Conservation (phyloP, 2,888 invertebrate genomes). For the Cremastobaeus sp. region DNA sequence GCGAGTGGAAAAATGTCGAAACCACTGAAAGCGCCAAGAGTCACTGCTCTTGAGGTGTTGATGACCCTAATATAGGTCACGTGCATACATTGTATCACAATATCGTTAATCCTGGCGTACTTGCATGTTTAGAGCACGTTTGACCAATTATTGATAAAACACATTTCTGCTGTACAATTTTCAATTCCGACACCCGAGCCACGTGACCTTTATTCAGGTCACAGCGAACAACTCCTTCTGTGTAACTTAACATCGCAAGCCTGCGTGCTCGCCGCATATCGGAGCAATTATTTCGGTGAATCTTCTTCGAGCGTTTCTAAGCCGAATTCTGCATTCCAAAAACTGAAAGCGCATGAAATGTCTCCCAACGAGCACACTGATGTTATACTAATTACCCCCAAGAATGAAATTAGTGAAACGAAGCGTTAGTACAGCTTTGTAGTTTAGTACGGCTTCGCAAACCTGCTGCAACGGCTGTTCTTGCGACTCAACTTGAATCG, state of each 20-base stretch:
- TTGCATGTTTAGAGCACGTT: conserved; percentile 46
- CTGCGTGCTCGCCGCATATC: conserved; percentile 18
- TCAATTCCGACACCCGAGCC: conserved; percentile 42
- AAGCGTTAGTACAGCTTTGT: conserved; percentile 57
- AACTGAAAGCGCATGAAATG: conserved; percentile 25
- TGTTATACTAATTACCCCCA: conserved; percentile 54
- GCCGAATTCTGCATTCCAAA: conserved; percentile 13
- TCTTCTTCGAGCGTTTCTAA: conserved; percentile 17
- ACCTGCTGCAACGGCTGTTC: conserved; percentile 12
- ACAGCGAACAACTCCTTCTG: conserved; percentile 22
- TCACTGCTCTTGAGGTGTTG: not conserved
- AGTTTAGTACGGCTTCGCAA: conserved; percentile 67
- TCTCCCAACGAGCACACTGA: conserved; percentile 5
- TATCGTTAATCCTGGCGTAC: conserved; percentile 12
- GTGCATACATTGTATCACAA: conserved; percentile 34
- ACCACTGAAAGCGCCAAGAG: no score
- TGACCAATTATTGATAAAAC: conserved; percentile 52
- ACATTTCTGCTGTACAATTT: conserved; percentile 33
- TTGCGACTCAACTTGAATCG: conserved; percentile 27
- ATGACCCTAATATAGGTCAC: conserved; percentile 24
- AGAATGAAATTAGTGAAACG: conserved; percentile 63
- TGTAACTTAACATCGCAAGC: conserved; percentile 10
- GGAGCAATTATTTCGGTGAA: conserved; percentile 28
- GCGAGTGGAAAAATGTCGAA: not conserved
- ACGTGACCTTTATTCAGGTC: conserved; percentile 37